These are phyloP conservation scores for Tachina fera DNA, from an alignment of 2,888 invertebrate genomes.

Conservation along the genomic window DNA sequence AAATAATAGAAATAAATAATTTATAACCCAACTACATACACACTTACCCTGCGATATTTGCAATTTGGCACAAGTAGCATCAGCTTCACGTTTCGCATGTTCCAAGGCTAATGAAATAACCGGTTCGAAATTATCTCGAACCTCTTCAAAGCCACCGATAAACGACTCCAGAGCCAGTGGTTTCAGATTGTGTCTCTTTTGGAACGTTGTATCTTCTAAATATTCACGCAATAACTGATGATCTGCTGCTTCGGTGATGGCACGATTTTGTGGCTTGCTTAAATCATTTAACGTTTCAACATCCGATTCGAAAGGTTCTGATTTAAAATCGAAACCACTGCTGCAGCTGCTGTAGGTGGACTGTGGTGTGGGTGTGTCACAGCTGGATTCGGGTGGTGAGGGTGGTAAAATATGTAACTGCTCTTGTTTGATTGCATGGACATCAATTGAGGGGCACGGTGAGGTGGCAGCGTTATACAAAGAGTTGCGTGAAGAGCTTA, in stretches of 20 bases:
- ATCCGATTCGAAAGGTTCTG: constrained; percentile 81
- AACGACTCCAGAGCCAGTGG: constrained; percentile 89
- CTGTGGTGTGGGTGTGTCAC: constrained; percentile 84
- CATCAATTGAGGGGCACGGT: constrained; percentile 81
- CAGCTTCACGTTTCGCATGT: constrained; percentile 93
- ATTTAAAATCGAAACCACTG: constrained; percentile 78
- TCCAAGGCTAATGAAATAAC: constrained; percentile 93
- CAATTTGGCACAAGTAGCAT: constrained; percentile 91
- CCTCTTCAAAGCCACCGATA: constrained; percentile 84
- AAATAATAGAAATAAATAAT: no score
- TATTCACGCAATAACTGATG: constrained; percentile 92
- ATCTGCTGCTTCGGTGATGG: constrained; percentile 83
- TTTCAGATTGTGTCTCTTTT: constrained; percentile 91
- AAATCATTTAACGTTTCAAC: constrained; percentile 81
- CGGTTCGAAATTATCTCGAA: constrained; percentile 91
- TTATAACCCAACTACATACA: neutral
- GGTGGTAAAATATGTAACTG: constrained; percentile 84
- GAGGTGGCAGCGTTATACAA: constrained; percentile 74
- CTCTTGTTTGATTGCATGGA: constrained; percentile 83
- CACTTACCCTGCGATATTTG: constrained; percentile 94
- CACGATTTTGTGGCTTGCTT: constrained; percentile 71
- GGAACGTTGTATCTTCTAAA: constrained; percentile 92
- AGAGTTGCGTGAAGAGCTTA: constrained; percentile 75
- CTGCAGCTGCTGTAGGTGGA: constrained; percentile 74
- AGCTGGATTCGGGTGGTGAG: constrained; percentile 86